Base-by-base conservation (phyloP, 2,797 vertebrate genomes). In the Gobionotothen gibberifrons region DNA sequence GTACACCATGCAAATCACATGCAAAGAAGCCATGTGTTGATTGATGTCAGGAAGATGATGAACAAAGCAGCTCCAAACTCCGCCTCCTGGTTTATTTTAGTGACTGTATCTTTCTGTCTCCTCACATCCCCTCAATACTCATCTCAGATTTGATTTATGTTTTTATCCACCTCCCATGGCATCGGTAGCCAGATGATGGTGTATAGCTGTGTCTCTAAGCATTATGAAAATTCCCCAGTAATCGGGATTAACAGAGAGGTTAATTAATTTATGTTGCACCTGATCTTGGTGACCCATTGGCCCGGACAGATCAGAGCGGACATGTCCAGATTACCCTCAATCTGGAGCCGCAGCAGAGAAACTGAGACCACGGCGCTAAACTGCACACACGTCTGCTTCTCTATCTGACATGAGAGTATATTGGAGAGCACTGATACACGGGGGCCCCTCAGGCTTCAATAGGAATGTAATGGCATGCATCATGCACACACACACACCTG, bases 241-340 rank as follows among this genome's bases (percentile, higher is more conserved):
- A 79, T 70, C 36, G 62, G 79, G 81, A 92, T 88, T 87, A 86
- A 72, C 78, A 47, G 51, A 51, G n/a, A 70, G 60, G 79, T 76
- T 90, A 85, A 89, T 87, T 85, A 54, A 85, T 65, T 88, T 86
- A 81, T 61, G 85, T 76, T 89, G 74, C 72, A 83, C 69, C 80
- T 80, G 85, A 86, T 85, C 80, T 84, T 62, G 73, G 61, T 32
- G 54, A 63, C 72, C 77, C 57, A 19, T 78, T 51, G 78, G 72
- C 72, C 79, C 73, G 8, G 13, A 44, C 49, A 68, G 69, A 79
- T 77, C 72, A 79, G 71, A 74, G 21, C 16, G 12, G 55, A 69
- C 58, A 60, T 62, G 29, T 76, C 72, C 63, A 88, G 85, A 89
- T 87, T 85, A 85, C 52, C 81, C 80, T 85, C 69, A 79, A 76